Percentiles rank a stretch among this genome's conserved stretches.
These are phyloP conservation scores for Colinus virginianus DNA, from an alignment of 2,113 vertebrate species.

Conservation along the genomic window DNA sequence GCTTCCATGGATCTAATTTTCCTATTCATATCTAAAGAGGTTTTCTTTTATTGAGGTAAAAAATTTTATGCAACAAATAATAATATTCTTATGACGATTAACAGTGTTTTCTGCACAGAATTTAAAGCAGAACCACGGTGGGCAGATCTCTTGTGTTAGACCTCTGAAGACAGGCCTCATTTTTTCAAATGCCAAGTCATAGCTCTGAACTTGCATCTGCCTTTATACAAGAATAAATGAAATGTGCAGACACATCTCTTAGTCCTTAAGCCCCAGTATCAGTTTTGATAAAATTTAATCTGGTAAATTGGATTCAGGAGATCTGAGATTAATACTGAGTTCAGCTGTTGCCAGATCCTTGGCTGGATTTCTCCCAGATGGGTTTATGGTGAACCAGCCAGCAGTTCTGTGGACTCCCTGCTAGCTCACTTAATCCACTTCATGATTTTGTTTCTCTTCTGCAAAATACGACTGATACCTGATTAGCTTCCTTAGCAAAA, in stretches of 20 bases:
- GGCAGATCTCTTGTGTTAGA: background rate
- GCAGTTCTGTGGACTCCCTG: background rate
- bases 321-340: background rate
- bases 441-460: background rate
- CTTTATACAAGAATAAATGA: background rate
- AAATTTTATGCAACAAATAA: background rate
- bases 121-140: background rate
- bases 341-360: background rate
- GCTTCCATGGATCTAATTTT: background rate
- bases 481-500: background rate
- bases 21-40: background rate
- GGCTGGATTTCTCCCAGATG: background rate
- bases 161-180: background rate
- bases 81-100: background rate
- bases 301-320: background rate
- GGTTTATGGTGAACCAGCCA: background rate
- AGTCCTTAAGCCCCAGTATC: background rate
- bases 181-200: background rate
- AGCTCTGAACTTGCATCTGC: background rate
- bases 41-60: background rate
- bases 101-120: background rate
- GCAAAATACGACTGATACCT: background rate
- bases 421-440: conserved; percentile 12
- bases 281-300: conserved; percentile 13
- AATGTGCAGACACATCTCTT: background rate